These are phyloP conservation scores for Tipula confusa DNA, from an alignment of 2,888 invertebrate genomes.

Conservation along the genomic window DNA sequence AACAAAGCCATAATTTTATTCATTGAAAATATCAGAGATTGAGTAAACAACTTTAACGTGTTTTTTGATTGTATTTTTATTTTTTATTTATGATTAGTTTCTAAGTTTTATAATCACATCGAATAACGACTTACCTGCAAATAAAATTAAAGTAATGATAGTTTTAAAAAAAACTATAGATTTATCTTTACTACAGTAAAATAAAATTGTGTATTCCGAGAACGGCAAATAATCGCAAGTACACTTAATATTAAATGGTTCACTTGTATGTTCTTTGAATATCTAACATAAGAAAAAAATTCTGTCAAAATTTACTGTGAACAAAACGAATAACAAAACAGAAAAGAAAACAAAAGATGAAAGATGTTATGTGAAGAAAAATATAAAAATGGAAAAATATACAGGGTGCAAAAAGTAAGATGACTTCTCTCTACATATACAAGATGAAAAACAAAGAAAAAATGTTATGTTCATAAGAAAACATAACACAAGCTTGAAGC, in stretches of 20 bases:
- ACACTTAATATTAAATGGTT: slow-evolving; percentile 20
- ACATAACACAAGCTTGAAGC: not conserved
- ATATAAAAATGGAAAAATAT: slow-evolving; percentile 7
- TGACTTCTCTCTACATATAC: not conserved
- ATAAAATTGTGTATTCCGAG: not conserved
- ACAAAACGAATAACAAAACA: not conserved
- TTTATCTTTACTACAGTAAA: not conserved
- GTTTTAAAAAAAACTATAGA: not conserved
- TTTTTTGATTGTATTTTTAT: not conserved
- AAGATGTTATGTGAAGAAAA: slow-evolving; percentile 8
- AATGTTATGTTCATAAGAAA: not conserved
- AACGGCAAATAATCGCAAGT: not conserved
- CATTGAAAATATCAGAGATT: not conserved
- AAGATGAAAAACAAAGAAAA: not conserved
- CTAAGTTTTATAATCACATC: not conserved
- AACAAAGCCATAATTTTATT: not conserved
- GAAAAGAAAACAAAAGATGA: slow-evolving; percentile 16
- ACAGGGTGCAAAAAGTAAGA: slow-evolving; percentile 3
- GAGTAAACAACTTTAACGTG: not conserved
- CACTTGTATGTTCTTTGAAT: not conserved
- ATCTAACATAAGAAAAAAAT: not conserved
- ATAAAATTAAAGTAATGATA: not conserved
- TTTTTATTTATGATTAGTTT: not conserved
- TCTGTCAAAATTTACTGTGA: not conserved
- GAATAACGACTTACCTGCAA: not conserved